phyloP scores from a whole-genome alignment of 2,888 invertebrate species.

The Coenonympha arcania region DNA sequence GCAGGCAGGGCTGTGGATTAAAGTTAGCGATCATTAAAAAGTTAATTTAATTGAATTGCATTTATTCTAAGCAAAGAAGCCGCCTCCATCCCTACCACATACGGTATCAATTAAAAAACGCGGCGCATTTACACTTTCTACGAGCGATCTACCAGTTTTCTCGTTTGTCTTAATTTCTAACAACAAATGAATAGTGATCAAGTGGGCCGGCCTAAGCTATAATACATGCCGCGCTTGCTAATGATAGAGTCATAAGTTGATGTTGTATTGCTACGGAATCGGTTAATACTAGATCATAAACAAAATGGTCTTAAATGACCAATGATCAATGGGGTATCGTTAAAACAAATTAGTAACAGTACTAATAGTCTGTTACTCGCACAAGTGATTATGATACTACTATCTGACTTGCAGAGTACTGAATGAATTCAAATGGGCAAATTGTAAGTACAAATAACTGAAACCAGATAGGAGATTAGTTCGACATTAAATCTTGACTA shows the following conservation, averaged over 20 bases:
- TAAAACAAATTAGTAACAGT: too few relatives aligned
- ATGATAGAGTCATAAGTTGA: background rate
- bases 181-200: constrained; percentile 30
- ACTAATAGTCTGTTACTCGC: too few relatives aligned
- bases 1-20: too few relatives aligned
- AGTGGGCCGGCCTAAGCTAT: constrained; percentile 15
- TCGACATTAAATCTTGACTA: too few relatives aligned
- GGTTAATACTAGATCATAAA: background rate
- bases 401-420: too few relatives aligned
- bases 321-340: background rate
- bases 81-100: constrained; percentile 18
- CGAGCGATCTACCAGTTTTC: constrained; percentile 26
- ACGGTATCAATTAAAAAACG: constrained; percentile 28
- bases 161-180: constrained; percentile 36
- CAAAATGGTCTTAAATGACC: background rate
- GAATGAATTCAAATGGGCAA: too few relatives aligned
- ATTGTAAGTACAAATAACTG: too few relatives aligned
- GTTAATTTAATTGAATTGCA: constrained; percentile 24
- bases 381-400: too few relatives aligned
- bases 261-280: background rate
- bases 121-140: constrained; percentile 31
- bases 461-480: too few relatives aligned
- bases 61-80: constrained; percentile 14
- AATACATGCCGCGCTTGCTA: constrained; percentile 10
- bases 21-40: too few relatives aligned